phyloP scores from a whole-genome alignment of 2,113 vertebrate species.

The Rallus limicola region DNA sequence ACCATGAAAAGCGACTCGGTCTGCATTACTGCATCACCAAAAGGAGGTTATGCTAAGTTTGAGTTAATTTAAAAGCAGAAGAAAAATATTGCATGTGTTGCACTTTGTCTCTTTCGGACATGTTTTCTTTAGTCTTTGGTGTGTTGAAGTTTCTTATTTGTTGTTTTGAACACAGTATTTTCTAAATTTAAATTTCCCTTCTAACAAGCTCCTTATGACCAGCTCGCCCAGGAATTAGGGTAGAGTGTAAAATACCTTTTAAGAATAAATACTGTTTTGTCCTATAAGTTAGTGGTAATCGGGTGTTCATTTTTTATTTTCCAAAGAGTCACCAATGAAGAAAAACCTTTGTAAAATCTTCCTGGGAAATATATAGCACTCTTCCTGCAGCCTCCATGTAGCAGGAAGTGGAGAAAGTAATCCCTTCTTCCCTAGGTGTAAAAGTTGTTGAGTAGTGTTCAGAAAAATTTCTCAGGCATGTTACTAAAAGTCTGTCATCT shows the following conservation, averaged over 20 bases:
- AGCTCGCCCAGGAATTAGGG: background rate
- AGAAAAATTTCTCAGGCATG: background rate
- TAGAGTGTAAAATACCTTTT: constrained; percentile 27
- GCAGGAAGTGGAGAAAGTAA: background rate
- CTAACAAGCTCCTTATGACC: background rate
- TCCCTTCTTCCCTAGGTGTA: background rate
- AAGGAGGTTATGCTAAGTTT: constrained; percentile 61
- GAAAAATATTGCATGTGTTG: constrained; percentile 74
- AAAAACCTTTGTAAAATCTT: background rate
- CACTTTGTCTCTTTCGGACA: constrained; percentile 63
- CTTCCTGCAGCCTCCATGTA: background rate
- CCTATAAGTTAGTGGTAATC: constrained; percentile 6
- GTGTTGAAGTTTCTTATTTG: constrained; percentile 10
- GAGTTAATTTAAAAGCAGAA: constrained; percentile 67
- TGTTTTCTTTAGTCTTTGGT: constrained; percentile 26
- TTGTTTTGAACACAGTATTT: background rate
- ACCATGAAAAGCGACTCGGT: constrained; percentile 73
- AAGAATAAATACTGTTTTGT: constrained; percentile 16
- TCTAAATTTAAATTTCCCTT: background rate
- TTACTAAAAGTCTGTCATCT: background rate
- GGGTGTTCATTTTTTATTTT: background rate
- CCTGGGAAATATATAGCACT: background rate
- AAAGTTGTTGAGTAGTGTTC: background rate
- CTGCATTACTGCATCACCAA: constrained; percentile 68
- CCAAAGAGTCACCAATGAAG: background rate